Conservation (phyloP, 1,140 invertebrate species). For the Drosophila busckii region DNA sequence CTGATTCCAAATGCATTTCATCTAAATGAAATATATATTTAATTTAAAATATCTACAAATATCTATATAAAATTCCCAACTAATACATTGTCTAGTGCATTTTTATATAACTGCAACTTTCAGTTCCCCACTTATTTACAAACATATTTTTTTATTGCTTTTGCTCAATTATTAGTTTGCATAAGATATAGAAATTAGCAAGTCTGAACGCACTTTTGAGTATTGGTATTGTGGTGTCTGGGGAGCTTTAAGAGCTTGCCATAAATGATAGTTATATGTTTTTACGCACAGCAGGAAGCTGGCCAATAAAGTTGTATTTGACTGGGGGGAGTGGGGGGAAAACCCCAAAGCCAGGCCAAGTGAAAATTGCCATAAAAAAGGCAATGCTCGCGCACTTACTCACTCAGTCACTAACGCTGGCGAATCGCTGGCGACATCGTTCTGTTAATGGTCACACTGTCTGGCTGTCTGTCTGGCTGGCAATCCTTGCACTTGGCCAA, state of each 20-base stretch:
- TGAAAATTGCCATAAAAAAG: constrained; percentile 72
- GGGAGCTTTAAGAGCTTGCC: constrained; percentile 49
- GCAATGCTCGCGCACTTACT: constrained; percentile 52
- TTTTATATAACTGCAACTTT: too few species aligned
- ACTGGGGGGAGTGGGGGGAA: constrained; percentile 27
- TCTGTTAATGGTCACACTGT: constrained; percentile 69
- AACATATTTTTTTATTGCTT: too few species aligned
- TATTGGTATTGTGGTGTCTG: constrained; percentile 2
- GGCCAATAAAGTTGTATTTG: constrained; percentile 64
- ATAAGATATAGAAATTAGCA: too few species aligned
- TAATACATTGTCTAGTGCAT: too few species aligned
- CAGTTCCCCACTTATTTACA: too few species aligned
- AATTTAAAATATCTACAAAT: too few species aligned
- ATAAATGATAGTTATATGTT: constrained; percentile 66
- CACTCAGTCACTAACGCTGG: too few species aligned
- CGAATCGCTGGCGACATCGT: constrained; percentile 67
- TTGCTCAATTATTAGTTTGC: too few species aligned
- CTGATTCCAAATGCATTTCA: too few species aligned
- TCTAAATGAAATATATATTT: too few species aligned
- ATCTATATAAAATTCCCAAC: too few species aligned
- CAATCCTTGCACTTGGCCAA: constrained; percentile 1
- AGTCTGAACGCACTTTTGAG: constrained; percentile 30
- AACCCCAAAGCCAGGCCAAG: constrained; percentile 31
- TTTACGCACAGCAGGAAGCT: constrained; percentile 61
- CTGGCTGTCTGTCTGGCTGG: background rate